These are phyloP conservation scores for Bucco capensis DNA, from an alignment of 2,113 vertebrate species.

Conservation along the genomic window DNA sequence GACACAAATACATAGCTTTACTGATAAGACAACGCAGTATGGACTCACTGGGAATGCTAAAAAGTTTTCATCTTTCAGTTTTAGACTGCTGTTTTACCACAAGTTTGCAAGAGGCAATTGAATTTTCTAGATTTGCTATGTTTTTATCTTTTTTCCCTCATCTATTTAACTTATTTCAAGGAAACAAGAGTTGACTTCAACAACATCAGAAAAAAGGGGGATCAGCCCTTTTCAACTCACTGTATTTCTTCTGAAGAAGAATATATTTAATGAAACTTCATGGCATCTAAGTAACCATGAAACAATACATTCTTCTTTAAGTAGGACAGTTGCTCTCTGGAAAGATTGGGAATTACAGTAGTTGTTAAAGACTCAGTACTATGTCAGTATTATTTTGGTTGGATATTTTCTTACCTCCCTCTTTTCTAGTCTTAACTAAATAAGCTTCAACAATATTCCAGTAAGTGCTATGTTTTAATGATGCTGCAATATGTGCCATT, in stretches of 20 bases:
- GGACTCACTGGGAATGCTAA: background rate
- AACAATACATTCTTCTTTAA: background rate
- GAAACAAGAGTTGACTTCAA: background rate
- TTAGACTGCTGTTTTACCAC: background rate
- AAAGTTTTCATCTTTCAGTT: background rate
- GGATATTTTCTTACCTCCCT: background rate
- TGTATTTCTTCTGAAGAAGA: background rate
- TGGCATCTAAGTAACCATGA: background rate
- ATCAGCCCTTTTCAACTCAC: background rate
- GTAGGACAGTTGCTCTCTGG: background rate
- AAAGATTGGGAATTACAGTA: background rate
- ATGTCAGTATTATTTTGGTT: background rate
- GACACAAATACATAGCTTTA: background rate
- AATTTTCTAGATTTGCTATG: background rate
- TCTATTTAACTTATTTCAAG: background rate
- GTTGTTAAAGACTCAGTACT: background rate
- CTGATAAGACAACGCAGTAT: background rate
- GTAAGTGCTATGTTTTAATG: background rate
- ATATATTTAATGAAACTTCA: background rate
- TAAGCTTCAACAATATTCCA: background rate
- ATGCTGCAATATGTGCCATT: background rate
- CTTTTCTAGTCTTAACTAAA: background rate
- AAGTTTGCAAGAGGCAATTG: background rate
- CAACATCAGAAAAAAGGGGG: background rate
- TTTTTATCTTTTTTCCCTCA: background rate